Base-by-base conservation (phyloP, 2,797 vertebrate species). In the Chiloscyllium punctatum region DNA sequence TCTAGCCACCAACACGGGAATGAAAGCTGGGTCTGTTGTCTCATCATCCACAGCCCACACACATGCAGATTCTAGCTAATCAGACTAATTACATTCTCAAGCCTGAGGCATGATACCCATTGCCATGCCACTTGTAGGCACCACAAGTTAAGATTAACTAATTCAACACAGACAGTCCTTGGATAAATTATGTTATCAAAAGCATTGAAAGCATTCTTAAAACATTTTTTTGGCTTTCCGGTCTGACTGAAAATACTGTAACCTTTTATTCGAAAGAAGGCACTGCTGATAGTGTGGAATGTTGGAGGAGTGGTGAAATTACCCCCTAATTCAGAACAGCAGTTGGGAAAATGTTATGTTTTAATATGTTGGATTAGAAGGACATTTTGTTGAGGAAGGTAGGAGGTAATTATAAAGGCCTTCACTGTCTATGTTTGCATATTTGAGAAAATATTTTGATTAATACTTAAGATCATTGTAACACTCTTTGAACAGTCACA, bases 191-290 rank as follows among this genome's bases (percentile, higher is more conserved):
- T 25, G 53, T 5, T 90, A n/a, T n/a, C 21, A 92, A 37, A 68
- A 92, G 90, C 33, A 92, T 23, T 92, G 62, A 92, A 92, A 92
- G n/a, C 62, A 68, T 0, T 92, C 90, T 62, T 69, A 48, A 84
- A 84, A 48, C 18, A 8, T 84, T 48, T 82, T 57, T 84, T 48
- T 48, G 37, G 62, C 18, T 37, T 92, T 92, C n/a, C 68, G 66
- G 8, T 92, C 21, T 42, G 18, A 8, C 62, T 11, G 37, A 23
- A 23, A 92, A 21, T 23, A 92, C 62, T 21, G 8, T 37, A 69
- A 23, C n/a, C 33, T 66, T 68, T 92, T 25, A 91, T 62, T 42
- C 21, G 7, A 68, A 92, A 37, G 66, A 92, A 66, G 5, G n/a
- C n/a, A 33, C 6, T 4, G 8, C 37, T 68, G n/a, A 92, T 91